A percentile compares a stretch with the other conserved stretches of the same genome.
These are phyloP conservation scores for Polyodon spathula DNA, from an alignment of 2,113 vertebrate genomes.

Conservation along the genomic window DNA sequence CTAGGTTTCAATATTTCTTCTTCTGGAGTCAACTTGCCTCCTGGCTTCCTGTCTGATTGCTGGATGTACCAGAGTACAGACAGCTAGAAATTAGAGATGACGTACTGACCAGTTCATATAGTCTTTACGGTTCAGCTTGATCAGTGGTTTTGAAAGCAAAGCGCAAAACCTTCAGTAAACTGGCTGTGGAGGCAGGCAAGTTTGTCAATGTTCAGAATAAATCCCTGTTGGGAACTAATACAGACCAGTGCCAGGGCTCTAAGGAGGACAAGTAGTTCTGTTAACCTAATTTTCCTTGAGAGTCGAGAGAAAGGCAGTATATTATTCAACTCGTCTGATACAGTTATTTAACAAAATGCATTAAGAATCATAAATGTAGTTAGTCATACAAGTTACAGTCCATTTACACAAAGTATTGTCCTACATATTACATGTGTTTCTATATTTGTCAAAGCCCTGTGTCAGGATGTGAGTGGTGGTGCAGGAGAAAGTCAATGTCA, in stretches of 20 bases:
- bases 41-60: constrained; percentile 18
- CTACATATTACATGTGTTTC: too few relatives aligned
- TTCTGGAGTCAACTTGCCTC: constrained; percentile 30
- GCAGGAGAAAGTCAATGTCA: too few relatives aligned
- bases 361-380: too few relatives aligned
- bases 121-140: constrained; percentile 27
- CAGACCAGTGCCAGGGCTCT: constrained; percentile 27
- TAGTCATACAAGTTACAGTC: too few relatives aligned
- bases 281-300: too few relatives aligned
- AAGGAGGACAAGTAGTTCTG: constrained; percentile 16
- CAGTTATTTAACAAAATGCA: too few relatives aligned
- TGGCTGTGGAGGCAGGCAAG: constrained; percentile 26
- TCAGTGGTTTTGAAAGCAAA: constrained; percentile 23
- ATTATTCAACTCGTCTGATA: too few relatives aligned
- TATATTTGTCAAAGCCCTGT: too few relatives aligned
- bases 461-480: too few relatives aligned
- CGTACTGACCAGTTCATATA: constrained; percentile 38
- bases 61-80: constrained; percentile 24
- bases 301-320: too few relatives aligned
- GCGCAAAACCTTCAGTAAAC: constrained; percentile 28
- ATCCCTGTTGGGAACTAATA: constrained; percentile 24
- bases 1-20: constrained; percentile 34
- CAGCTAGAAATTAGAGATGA: constrained; percentile 38
- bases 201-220: constrained; percentile 35
- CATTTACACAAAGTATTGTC: too few relatives aligned